Conservation (phyloP, 2,797 vertebrate species). For the Spinibarbus caldwelli region DNA sequence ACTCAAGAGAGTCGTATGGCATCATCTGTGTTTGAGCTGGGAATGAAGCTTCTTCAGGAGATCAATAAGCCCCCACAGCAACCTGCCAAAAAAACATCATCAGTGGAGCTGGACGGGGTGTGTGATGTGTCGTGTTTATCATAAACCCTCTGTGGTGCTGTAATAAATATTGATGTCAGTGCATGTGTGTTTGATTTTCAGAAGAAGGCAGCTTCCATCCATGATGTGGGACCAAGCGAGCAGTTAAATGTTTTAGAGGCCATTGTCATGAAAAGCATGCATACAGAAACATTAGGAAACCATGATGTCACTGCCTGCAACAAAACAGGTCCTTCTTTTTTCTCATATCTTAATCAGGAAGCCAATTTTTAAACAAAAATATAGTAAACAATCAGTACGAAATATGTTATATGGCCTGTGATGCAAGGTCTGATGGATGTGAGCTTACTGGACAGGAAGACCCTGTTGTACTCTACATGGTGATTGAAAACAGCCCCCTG, state of each 20-base stretch:
- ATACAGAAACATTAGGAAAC: slow-evolving; percentile 50
- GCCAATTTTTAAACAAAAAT: not conserved
- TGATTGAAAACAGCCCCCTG: slow-evolving; percentile 51
- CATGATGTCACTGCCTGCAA: slow-evolving; percentile 30
- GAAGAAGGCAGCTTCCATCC: slow-evolving; percentile 28
- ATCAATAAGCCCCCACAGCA: slow-evolving; percentile 65
- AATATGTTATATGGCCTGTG: not conserved
- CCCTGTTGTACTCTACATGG: slow-evolving; percentile 35
- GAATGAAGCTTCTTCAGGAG: slow-evolving; percentile 82
- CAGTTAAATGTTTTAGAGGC: slow-evolving; percentile 80
- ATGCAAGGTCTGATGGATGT: not conserved
- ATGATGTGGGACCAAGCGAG: slow-evolving; percentile 75
- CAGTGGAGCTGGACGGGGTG: slow-evolving; percentile 64
- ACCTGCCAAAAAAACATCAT: slow-evolving; percentile 38
- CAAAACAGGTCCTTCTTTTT: slow-evolving; percentile 41
- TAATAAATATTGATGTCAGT: not conserved
- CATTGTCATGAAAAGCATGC: slow-evolving; percentile 75
- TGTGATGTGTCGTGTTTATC: slow-evolving; percentile 16
- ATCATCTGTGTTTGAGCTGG: slow-evolving; percentile 81
- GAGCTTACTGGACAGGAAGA: slow-evolving; percentile 54
- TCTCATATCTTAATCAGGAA: slow-evolving; percentile 57
- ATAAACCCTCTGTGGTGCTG: not conserved
- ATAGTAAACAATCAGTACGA: not conserved
- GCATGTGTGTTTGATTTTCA: slow-evolving; percentile 53
- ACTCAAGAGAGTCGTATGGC: slow-evolving; percentile 82